Conservation (phyloP, 2,888 invertebrate genomes). For the Parascotia fuliginaria region DNA sequence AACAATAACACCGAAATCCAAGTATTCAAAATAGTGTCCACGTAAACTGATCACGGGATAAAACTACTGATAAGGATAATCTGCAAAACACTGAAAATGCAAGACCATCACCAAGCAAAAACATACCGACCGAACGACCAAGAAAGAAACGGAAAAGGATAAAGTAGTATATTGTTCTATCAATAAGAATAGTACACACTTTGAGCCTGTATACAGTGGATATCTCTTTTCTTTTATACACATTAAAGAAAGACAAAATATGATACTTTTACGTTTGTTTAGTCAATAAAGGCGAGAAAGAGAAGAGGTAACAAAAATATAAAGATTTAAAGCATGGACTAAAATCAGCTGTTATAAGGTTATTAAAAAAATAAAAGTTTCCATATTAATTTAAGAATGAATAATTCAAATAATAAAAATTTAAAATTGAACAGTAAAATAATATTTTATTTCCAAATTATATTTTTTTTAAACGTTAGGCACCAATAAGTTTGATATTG, state of each 20-base stretch:
- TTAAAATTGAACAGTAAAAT: no score
- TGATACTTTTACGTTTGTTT: not conserved
- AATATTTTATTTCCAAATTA: no score
- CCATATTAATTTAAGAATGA: not conserved
- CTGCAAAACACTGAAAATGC: conserved; percentile 66
- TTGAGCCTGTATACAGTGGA: conserved; percentile 28
- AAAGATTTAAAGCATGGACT: conserved; percentile 44
- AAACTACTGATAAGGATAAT: conserved; percentile 59
- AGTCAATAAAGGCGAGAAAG: conserved; percentile 30
- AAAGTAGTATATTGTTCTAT: conserved; percentile 21
- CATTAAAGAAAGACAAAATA: conserved; percentile 25
- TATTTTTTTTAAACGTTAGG: no score
- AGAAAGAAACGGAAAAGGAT: conserved; percentile 44
- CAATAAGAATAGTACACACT: conserved; percentile 7
- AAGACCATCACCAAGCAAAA: conserved; percentile 73
- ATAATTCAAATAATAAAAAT: no score
- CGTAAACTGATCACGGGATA: conserved; percentile 60
- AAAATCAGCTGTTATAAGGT: conserved; percentile 66
- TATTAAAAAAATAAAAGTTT: no score
- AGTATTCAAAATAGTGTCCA: conserved; percentile 49
- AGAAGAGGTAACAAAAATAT: conserved; percentile 36
- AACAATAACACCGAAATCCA: conserved; percentile 59
- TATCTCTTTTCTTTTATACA: conserved; percentile 16
- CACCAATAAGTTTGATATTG: no score
- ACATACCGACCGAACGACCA: conserved; percentile 57